phyloP scores from a whole-genome alignment of 37 sponge, comb jelly and placozoan species.

The Hexactinellida sp. region DNA sequence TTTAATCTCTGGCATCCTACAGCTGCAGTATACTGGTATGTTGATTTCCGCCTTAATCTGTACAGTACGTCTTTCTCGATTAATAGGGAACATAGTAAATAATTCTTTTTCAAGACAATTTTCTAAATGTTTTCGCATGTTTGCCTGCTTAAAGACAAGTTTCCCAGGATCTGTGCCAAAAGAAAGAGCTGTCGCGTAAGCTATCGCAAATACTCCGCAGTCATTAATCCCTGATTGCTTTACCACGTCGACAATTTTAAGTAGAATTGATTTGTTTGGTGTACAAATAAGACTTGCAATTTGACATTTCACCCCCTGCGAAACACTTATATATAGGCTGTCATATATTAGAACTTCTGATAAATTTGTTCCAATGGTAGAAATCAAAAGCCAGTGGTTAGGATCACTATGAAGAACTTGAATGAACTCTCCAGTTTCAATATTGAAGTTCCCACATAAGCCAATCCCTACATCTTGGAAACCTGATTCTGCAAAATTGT shows the following conservation, averaged over 20 bases:
- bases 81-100: background rate
- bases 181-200: background rate
- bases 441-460: background rate
- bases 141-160: background rate
- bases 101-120: background rate
- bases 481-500: no score
- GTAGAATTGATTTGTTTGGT: background rate
- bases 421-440: no score
- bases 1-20: no score
- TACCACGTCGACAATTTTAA: background rate
- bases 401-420: no score
- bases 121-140: background rate
- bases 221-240: background rate
- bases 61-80: background rate
- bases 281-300: background rate
- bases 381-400: background rate
- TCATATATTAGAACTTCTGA: background rate
- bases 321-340: background rate
- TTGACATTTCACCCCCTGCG: background rate
- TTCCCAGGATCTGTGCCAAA: background rate
- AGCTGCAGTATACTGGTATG: background rate
- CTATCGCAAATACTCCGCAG: background rate
- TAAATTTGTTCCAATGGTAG: background rate
- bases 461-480: background rate
- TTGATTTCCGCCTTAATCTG: background rate